A percentile compares a stretch with the other conserved stretches of the same genome.
Conservation (phyloP, 2,888 invertebrate genomes). For the Lomographa bimaculata region DNA sequence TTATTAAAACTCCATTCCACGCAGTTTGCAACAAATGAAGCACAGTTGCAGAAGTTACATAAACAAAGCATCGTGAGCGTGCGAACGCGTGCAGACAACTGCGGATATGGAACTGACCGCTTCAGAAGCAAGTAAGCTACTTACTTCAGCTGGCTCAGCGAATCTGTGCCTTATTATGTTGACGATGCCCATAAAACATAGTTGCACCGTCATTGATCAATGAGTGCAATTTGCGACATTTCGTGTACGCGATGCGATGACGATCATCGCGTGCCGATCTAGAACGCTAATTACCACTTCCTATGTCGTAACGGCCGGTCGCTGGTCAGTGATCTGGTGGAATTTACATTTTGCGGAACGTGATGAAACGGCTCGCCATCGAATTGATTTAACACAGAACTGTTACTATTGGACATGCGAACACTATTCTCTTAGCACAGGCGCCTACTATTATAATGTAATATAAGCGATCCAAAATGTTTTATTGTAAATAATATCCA, state of each 20-base stretch:
- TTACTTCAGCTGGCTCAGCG: neutral
- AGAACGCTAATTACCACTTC: constrained; percentile 25
- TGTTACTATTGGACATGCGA: too few relatives aligned
- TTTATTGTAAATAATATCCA: too few relatives aligned
- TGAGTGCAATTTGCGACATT: constrained; percentile 13
- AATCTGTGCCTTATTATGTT: neutral
- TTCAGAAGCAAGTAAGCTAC: neutral
- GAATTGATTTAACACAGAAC: constrained; percentile 2
- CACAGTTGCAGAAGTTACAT: neutral
- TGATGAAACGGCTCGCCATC: constrained; percentile 12
- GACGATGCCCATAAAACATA: too few relatives aligned
- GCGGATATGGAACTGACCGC: neutral
- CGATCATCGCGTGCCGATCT: constrained; percentile 19
- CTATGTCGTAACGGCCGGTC: constrained; percentile 22
- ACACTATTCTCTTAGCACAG: too few relatives aligned
- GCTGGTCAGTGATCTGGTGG: constrained; percentile 26
- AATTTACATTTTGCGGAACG: constrained; percentile 21
- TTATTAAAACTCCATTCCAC: too few relatives aligned
- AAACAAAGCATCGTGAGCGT: neutral
- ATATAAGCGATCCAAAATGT: too few relatives aligned
- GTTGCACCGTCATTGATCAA: too few relatives aligned
- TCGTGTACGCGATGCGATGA: constrained; percentile 17
- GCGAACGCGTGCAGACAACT: constrained; percentile 1
- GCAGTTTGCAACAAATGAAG: too few relatives aligned
- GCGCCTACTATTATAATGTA: too few relatives aligned